Conservation (phyloP, 2,888 invertebrate genomes). For the Harpalus rubripes region DNA sequence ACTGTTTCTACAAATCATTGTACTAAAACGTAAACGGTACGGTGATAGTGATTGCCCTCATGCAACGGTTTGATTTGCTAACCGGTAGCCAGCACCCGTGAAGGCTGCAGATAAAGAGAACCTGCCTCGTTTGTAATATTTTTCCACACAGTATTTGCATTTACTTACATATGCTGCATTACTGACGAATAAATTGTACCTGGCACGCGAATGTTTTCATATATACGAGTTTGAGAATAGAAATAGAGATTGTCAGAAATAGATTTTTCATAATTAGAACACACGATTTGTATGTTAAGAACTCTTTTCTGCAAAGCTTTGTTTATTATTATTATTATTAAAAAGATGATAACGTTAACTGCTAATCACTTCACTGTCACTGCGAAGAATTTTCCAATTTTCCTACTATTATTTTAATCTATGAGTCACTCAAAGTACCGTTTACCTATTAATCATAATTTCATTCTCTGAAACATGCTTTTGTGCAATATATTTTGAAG, state of each 20-base stretch:
- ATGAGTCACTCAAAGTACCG: not conserved
- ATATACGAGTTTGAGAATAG: not conserved
- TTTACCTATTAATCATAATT: constrained; percentile 8
- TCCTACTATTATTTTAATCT: not conserved
- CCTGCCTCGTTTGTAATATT: not conserved
- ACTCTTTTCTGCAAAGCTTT: no score
- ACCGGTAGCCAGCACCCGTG: not conserved
- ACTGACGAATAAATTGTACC: not conserved
- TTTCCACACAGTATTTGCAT: not conserved
- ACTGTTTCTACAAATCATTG: not conserved
- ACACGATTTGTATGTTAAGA: no score
- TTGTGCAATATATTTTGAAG: constrained; percentile 11
- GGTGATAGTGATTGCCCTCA: not conserved
- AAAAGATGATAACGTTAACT: no score
- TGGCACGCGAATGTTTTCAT: not conserved
- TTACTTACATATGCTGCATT: not conserved
- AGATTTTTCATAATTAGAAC: not conserved
- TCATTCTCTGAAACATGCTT: constrained; percentile 37
- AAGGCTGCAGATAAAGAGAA: not conserved
- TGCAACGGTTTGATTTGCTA: not conserved
- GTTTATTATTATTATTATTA: no score
- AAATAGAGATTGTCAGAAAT: not conserved
- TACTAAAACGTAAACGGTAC: not conserved
- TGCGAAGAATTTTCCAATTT: no score
- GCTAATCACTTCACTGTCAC: no score